These are phyloP conservation scores for Verasper variegatus DNA, from an alignment of 2,113 vertebrate species.

Conservation along the genomic window DNA sequence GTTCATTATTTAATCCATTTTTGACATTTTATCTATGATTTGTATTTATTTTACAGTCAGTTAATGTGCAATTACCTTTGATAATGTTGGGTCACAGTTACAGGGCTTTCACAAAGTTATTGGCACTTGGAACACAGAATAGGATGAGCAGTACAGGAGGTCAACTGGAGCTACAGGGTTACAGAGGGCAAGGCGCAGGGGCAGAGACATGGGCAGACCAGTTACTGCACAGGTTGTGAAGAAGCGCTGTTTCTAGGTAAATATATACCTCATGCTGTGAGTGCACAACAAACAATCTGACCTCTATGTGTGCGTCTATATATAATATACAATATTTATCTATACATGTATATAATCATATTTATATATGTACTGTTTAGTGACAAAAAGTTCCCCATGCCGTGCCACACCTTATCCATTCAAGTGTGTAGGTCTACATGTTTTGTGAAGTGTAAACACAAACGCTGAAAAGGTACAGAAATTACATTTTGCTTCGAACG, in stretches of 20 bases:
- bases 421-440: conserved; percentile 74
- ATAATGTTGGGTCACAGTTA: conserved; percentile 89
- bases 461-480: conserved; percentile 27
- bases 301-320: conserved; percentile 84
- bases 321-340: conserved; percentile 85
- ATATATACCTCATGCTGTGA: conserved; percentile 87
- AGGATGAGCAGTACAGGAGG: conserved; percentile 76
- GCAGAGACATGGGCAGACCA: conserved; percentile 66
- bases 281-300: conserved; percentile 86
- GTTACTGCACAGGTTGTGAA: conserved; percentile 76
- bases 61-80: conserved; percentile 94
- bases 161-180: conserved; percentile 79
- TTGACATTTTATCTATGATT: conserved; percentile 85
- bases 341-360: conserved; percentile 83
- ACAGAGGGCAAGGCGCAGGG: conserved; percentile 77
- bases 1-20: conserved; percentile 84
- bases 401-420: conserved; percentile 73
- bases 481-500: conserved; percentile 10
- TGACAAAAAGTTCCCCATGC: conserved; percentile 75
- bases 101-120: conserved; percentile 89
- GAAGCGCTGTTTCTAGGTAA: conserved; percentile 80
- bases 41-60: conserved; percentile 87
- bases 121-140: conserved; percentile 92
- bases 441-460: conserved; percentile 61
- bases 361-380: conserved; percentile 82